A percentile compares a stretch with the other conserved stretches of the same genome.
Conservation (phyloP, 2,888 invertebrate genomes). For the Pedicia rivosa region DNA sequence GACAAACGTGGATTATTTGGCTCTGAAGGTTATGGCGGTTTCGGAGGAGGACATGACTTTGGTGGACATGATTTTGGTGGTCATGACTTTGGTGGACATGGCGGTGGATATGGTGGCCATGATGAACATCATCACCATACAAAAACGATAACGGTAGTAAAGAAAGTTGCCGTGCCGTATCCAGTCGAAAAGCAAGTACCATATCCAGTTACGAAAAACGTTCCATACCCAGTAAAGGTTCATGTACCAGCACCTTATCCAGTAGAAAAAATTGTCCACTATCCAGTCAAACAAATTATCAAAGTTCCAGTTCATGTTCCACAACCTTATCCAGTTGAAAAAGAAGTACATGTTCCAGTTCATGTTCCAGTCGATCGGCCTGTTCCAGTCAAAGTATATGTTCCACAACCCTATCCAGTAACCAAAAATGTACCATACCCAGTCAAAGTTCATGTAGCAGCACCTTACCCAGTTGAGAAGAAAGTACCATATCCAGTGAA, state of each 20-base stretch:
- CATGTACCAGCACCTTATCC: slow-evolving; percentile 53
- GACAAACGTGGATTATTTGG: slow-evolving; percentile 57
- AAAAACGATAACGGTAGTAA: slow-evolving; percentile 50
- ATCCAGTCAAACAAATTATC: slow-evolving; percentile 53
- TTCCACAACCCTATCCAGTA: slow-evolving; percentile 63
- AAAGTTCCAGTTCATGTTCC: slow-evolving; percentile 58
- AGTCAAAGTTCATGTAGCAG: slow-evolving; percentile 49
- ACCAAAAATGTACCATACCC: slow-evolving; percentile 58
- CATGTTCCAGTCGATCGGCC: slow-evolving; percentile 45
- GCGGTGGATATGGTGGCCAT: slow-evolving; percentile 17
- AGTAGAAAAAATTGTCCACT: slow-evolving; percentile 49
- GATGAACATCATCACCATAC: slow-evolving; percentile 33
- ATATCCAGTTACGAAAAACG: slow-evolving; percentile 42
- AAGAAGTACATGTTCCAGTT: slow-evolving; percentile 42
- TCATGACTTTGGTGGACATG: slow-evolving; percentile 12
- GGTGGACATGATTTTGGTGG: slow-evolving; percentile 22
- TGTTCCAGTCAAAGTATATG: slow-evolving; percentile 51
- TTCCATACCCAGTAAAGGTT: slow-evolving; percentile 43
- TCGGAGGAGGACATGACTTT: slow-evolving; percentile 34
- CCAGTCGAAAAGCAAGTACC: slow-evolving; percentile 57
- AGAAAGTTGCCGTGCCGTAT: slow-evolving; percentile 56
- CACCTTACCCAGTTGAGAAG: slow-evolving; percentile 54
- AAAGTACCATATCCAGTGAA: slow-evolving; percentile 37
- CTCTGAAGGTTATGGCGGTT: slow-evolving; percentile 24
- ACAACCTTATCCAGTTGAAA: slow-evolving; percentile 44